Conservation (phyloP, 1,140 invertebrate genomes). For the Hypothenemus hampei region DNA sequence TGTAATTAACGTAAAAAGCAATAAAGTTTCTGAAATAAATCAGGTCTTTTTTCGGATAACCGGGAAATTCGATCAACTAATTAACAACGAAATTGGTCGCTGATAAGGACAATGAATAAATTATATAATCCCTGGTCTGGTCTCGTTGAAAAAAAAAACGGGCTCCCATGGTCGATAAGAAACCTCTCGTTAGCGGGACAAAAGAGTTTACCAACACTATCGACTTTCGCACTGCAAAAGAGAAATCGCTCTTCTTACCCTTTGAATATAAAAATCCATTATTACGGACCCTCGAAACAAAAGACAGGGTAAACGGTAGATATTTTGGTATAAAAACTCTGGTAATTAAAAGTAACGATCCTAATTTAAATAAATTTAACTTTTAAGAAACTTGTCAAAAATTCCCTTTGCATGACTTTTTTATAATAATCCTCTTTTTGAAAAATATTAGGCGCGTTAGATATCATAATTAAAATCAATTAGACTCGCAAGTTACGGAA, state of each 20-base stretch:
- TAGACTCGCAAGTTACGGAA: no score
- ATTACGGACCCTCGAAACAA: constrained; percentile 1
- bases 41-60: no score
- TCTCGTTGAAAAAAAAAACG: constrained; percentile 1
- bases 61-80: neutral
- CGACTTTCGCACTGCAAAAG: constrained; percentile 2
- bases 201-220: constrained; percentile 1
- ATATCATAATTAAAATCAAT: no score
- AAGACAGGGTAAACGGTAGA: neutral
- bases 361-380: no score
- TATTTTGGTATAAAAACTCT: constrained; percentile 1
- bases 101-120: neutral
- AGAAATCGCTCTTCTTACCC: neutral
- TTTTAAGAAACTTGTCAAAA: no score
- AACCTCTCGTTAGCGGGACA: constrained; percentile 5
- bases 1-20: no score
- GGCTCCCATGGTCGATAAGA: constrained; percentile 7
- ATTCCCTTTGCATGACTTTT: no score
- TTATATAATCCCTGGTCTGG: neutral
- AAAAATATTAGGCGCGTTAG: no score
- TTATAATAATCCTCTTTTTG: no score
- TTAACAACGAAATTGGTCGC: neutral
- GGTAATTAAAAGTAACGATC: neutral
- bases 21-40: no score
- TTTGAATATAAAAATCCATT: constrained; percentile 10